phyloP scores from a whole-genome alignment of 2,113 vertebrate species.

The Cottus gobio region DNA sequence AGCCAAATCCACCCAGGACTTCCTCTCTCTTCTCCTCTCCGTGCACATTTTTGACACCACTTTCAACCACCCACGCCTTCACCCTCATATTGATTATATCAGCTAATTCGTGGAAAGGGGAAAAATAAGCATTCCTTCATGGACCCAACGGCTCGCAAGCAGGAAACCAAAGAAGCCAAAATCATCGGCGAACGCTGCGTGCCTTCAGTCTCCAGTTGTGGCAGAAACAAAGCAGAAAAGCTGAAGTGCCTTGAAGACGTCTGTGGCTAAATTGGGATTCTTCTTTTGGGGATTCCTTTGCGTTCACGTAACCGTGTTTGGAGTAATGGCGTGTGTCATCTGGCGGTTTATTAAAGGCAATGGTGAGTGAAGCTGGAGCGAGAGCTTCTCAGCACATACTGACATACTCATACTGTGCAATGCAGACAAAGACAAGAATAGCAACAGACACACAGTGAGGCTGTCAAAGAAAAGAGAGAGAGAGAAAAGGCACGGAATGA shows the following conservation, averaged over 20 bases:
- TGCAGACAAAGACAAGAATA: conserved; percentile 56
- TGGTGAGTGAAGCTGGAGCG: conserved; percentile 27
- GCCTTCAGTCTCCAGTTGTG: conserved; percentile 25
- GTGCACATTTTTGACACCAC: conserved; percentile 16
- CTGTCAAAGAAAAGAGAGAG: conserved; percentile 27
- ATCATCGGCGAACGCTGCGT: conserved; percentile 23
- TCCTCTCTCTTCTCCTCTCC: conserved; percentile 9
- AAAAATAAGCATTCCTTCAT: conserved; percentile 61
- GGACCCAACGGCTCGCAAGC: conserved; percentile 24
- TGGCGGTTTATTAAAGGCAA: conserved; percentile 41
- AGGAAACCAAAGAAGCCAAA: conserved; percentile 38
- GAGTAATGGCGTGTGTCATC: conserved; percentile 48
- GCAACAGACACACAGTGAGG: conserved; percentile 44
- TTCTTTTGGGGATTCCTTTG: conserved; percentile 58
- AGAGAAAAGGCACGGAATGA: conserved; percentile 21
- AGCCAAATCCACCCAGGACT: conserved; percentile 25
- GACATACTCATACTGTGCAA: conserved; percentile 15
- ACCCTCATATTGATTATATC: conserved; percentile 47
- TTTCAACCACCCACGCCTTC: conserved; percentile 9
- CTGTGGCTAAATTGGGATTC: conserved; percentile 48
- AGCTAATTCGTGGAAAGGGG: conserved; percentile 20
- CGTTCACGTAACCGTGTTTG: conserved; percentile 44
- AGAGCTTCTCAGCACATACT: conserved; percentile 27
- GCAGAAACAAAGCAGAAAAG: conserved; percentile 19
- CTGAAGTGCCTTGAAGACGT: conserved; percentile 37